phyloP scores from a whole-genome alignment of 1,140 invertebrate species.

The Drosophila rufa region DNA sequence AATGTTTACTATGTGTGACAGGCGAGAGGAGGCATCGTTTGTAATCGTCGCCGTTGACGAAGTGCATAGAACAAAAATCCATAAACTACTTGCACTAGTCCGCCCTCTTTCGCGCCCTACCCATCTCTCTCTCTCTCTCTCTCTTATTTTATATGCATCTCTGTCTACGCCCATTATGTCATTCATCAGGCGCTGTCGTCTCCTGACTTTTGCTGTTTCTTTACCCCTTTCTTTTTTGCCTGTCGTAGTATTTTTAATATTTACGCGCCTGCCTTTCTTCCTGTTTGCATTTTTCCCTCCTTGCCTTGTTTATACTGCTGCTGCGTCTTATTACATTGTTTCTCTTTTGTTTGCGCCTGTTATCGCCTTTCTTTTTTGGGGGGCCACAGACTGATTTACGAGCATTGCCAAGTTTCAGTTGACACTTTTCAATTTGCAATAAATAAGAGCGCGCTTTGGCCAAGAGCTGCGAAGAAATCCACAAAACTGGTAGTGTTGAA shows the following conservation, averaged over 20 bases:
- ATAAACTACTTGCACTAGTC: constrained; percentile 72
- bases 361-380: constrained; percentile 35
- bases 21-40: constrained; percentile 23
- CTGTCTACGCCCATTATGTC: constrained; percentile 71
- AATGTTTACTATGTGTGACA: constrained; percentile 80
- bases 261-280: constrained; percentile 68
- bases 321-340: constrained; percentile 26
- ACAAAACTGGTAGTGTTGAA: constrained; percentile 21
- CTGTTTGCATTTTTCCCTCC: constrained; percentile 50
- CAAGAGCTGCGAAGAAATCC: constrained; percentile 1
- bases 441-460: constrained; percentile 43
- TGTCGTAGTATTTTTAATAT: constrained; percentile 69
- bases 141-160: constrained; percentile 9
- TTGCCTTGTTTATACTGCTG: constrained; percentile 48
- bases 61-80: constrained; percentile 62
- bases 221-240: constrained; percentile 49
- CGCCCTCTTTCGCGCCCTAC: constrained; percentile 11
- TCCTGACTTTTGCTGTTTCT: constrained; percentile 25
- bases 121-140: background rate
- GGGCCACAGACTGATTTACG: constrained; percentile 55
- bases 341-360: constrained; percentile 15
- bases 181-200: constrained; percentile 63
- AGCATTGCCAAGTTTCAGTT: constrained; percentile 43
- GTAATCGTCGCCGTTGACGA: constrained; percentile 42
- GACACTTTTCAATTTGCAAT: constrained; percentile 74